phyloP scores from a whole-genome alignment of 1,140 invertebrate genomes.

The Coptotermes formosanus region DNA sequence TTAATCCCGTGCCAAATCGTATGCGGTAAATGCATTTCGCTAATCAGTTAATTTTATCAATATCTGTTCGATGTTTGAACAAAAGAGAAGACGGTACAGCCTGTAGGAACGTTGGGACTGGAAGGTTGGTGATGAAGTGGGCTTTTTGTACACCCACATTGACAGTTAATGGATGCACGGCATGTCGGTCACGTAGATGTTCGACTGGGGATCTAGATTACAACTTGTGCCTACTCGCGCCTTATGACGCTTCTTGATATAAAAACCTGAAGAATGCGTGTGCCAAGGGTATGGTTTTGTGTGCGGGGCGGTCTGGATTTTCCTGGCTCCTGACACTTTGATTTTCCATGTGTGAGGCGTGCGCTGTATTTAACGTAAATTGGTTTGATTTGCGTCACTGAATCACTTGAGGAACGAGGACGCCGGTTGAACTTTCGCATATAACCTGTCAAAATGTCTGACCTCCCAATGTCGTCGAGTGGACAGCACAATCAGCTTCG shows the following conservation, averaged over 20 bases:
- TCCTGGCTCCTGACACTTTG: background rate
- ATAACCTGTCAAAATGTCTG: too few relatives aligned
- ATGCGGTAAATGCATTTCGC: background rate
- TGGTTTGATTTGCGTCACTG: too few relatives aligned
- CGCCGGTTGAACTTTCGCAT: too few relatives aligned
- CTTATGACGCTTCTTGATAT: background rate
- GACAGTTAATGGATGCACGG: background rate
- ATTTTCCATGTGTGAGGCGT: background rate
- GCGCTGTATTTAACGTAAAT: too few relatives aligned
- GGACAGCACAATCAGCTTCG: too few relatives aligned
- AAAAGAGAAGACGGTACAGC: background rate
- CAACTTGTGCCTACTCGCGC: background rate
- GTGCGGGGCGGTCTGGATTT: background rate
- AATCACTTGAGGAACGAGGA: too few relatives aligned
- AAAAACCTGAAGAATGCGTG: background rate
- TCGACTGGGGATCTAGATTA: background rate
- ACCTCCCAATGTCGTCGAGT: too few relatives aligned
- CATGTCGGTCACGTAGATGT: background rate
- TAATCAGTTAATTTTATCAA: slow-evolving; percentile 11
- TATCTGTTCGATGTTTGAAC: background rate
- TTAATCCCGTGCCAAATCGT: background rate
- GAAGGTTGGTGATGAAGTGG: background rate
- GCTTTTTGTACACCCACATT: background rate
- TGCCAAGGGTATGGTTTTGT: background rate
- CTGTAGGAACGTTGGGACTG: background rate